phyloP scores from a whole-genome alignment of 2,113 vertebrate genomes.

The Ophiodon elongatus region DNA sequence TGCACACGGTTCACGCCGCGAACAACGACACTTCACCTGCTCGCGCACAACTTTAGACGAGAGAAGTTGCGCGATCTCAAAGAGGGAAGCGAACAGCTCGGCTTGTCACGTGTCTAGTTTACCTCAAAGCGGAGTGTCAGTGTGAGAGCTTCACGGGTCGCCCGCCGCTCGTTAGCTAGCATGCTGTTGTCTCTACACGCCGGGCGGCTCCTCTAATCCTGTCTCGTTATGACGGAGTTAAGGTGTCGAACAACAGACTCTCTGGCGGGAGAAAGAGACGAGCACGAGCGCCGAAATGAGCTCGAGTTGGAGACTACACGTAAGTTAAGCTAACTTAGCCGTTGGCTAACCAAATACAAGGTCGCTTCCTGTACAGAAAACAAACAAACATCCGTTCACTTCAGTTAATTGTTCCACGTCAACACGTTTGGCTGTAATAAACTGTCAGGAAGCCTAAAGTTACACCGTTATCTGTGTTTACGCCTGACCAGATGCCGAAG shows the following conservation, averaged over 20 bases:
- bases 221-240: constrained; percentile 75
- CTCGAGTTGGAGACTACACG: constrained; percentile 14
- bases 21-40: not conserved
- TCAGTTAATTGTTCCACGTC: not conserved
- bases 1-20: not conserved
- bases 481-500: constrained; percentile 8
- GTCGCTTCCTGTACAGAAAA: constrained; percentile 5
- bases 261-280: constrained; percentile 36
- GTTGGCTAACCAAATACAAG: constrained; percentile 13
- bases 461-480: not conserved
- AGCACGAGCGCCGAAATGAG: constrained; percentile 23
- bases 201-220: not conserved
- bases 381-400: not conserved
- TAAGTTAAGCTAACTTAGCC: constrained; percentile 38
- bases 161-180: constrained; percentile 77
- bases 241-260: constrained; percentile 65
- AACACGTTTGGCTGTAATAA: not conserved
- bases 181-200: constrained; percentile 60
- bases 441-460: not conserved
- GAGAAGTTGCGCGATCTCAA: accelerated
- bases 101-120: not conserved
- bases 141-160: not conserved
- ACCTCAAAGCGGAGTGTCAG: too few species aligned
- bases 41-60: not conserved
- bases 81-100: not conserved